phyloP scores from a whole-genome alignment of 2,797 vertebrate genomes.

The Falco peregrinus region DNA sequence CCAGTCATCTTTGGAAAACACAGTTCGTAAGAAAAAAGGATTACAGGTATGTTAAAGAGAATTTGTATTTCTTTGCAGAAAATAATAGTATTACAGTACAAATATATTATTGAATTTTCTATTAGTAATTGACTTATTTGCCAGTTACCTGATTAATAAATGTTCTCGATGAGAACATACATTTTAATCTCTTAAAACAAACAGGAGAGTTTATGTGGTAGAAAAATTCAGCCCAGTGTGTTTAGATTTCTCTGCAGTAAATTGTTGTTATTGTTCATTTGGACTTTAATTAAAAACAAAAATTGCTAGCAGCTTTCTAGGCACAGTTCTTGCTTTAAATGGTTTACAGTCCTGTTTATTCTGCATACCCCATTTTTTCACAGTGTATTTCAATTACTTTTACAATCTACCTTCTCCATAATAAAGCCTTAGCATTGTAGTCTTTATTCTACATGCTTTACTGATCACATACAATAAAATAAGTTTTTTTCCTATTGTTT shows the following conservation, averaged over 20 bases:
- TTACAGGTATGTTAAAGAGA: conserved; percentile 82
- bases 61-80: neutral
- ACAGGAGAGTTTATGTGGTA: neutral
- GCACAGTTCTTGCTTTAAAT: neutral
- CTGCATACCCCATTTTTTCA: neutral
- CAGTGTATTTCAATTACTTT: neutral
- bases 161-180: neutral
- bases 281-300: neutral
- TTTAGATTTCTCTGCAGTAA: neutral
- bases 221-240: neutral
- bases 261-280: neutral
- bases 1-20: conserved; percentile 85
- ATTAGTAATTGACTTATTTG: neutral
- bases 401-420: neutral
- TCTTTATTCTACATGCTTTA: neutral
- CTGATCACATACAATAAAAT: neutral
- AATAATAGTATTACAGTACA: neutral
- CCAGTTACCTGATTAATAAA: neutral
- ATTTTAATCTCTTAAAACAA: neutral
- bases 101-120: neutral
- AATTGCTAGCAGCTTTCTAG: neutral
- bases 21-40: conserved; percentile 88
- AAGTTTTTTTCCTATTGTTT: neutral
- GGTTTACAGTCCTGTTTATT: neutral
- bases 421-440: neutral